Base-by-base conservation (phyloP, 2,888 invertebrate genomes). In the Mythimna impura region DNA sequence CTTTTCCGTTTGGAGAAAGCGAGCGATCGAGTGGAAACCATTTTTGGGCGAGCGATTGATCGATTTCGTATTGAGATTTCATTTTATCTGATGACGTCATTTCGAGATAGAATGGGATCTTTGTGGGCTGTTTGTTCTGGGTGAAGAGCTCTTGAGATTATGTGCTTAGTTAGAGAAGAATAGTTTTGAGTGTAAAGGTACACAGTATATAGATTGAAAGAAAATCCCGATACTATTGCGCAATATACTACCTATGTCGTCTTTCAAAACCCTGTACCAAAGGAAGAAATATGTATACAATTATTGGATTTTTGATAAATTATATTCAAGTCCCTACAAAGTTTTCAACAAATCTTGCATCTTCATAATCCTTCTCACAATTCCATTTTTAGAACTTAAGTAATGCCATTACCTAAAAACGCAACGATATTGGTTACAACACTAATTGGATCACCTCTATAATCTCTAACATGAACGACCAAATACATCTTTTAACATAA, bases 1-100 rank as follows among this genome's bases (percentile, higher is more conserved):
- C 91, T 92, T 94, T 93, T 93, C 93, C 93, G 93, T 89, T 89
- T 80, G 89, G 94, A 90, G 94, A 94, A 94, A 94, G 94, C 92
- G 87, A 85, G 87, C 90, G 89, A 91, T 92, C 88, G 89, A 91
- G 89, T 90, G 92, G 89, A 91, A 92, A 91, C 88, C 88, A 86
- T 82, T 90, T 91, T 90, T 88, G 89, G 89, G 87, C 85, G 86
- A 82, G 80, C 87, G 75, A 88, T 81, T 82, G 82, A 86, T 86
- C 81, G 86, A 82, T 86, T 86, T 84, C 80, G 72, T 74, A 78
- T 82, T 69, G 80, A 85, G 76, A 85, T 81, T 83, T 76, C 74
- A 62, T 75, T 80, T 73, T 58, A 76, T 80, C 66, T 40, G 17
- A 20, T 73, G 81, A 78, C 79, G 84, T 83, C 73, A 67, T 50